Base-by-base conservation (phyloP, 2,888 invertebrate genomes). In the Chrysodeixis includens region DNA sequence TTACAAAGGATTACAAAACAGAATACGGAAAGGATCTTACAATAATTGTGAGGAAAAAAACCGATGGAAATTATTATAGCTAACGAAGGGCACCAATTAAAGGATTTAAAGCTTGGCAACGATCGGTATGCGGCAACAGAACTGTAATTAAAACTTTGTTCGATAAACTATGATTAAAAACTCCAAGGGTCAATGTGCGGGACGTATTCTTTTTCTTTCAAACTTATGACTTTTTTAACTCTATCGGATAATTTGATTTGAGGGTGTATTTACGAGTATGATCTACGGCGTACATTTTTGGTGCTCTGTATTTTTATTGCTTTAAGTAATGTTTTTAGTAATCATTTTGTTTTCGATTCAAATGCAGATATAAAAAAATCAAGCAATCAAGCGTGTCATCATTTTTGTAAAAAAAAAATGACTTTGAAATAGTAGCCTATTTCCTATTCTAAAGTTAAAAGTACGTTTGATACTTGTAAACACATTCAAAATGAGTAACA, bases 111-210 rank as follows among this genome's bases (percentile, higher is more conserved):
- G 81, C 72, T 76, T 79, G 74, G 70, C 83, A 85, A 80, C 82
- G 82, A 86, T 86, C 76, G 75, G 79, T 68, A 81, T 79, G 80
- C 82, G 78, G 74, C 76, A 74, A 76, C 79, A 83, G 81, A 75
- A 79, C 76, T 78, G 86, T 88, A 89, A 89, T 90, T 90, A 89
- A 88, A 90, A 90, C 85, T 89, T 90, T 83, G 82, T 79, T 83
- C 81, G 79, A 86, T 86, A 86, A 88, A 89, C 89, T 90, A 88
- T 84, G 86, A 87, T 88, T 88, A 85, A 89, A 86, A 88, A 87
- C 81, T 86, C 80, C 62, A 66, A 69, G 71, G 67, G 69, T 71
- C 60, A 65, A 68, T 79, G 76, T 81, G 76, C 80, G 76, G 77
- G 64, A 76, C 66, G 72, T 76, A 76, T 74, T 81, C 76, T 80